Conservation (phyloP, 2,797 vertebrate species). For the Chaunax sp. region DNA sequence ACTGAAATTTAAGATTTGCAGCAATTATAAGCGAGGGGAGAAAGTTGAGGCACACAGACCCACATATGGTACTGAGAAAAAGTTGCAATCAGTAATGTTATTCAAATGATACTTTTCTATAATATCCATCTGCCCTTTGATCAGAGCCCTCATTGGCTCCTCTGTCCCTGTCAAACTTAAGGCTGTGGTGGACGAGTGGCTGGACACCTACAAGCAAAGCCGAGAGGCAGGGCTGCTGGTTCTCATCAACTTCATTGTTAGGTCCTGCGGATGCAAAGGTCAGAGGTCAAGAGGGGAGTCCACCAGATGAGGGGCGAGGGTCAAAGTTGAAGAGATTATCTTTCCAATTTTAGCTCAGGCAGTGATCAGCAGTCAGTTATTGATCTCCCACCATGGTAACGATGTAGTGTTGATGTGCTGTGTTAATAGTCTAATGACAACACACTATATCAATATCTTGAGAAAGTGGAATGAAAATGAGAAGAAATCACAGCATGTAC, state of each 20-base stretch:
- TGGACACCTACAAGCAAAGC: conserved; percentile 89
- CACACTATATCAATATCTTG: conserved; percentile 17
- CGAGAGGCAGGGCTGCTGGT: conserved; percentile 84
- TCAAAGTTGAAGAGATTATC: conserved; percentile 68
- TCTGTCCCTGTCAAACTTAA: conserved; percentile 67
- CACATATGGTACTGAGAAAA: conserved; percentile 2
- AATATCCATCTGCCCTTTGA: conserved; percentile 24
- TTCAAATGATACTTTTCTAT: conserved; percentile 21
- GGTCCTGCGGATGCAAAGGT: conserved; percentile 93
- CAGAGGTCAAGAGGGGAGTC: conserved; percentile 60
- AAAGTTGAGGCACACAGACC: not conserved
- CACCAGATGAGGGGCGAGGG: conserved; percentile 28
- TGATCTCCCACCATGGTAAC: conserved; percentile 45
- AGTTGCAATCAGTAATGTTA: conserved; percentile 23
- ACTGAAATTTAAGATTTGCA: conserved; percentile 7
- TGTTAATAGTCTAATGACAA: conserved; percentile 30
- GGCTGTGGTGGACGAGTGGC: conserved; percentile 92
- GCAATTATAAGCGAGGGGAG: not conserved
- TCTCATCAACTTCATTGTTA: conserved; percentile 90
- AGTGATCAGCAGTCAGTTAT: conserved; percentile 52
- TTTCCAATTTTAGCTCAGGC: conserved; percentile 51
- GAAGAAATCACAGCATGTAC: not conserved
- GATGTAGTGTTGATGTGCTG: conserved; percentile 17
- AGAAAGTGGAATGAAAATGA: conserved; percentile 12
- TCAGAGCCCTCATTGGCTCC: conserved; percentile 54